These are phyloP conservation scores for Cecidostiba fungosa DNA, from an alignment of 2,888 invertebrate genomes.

Conservation along the genomic window DNA sequence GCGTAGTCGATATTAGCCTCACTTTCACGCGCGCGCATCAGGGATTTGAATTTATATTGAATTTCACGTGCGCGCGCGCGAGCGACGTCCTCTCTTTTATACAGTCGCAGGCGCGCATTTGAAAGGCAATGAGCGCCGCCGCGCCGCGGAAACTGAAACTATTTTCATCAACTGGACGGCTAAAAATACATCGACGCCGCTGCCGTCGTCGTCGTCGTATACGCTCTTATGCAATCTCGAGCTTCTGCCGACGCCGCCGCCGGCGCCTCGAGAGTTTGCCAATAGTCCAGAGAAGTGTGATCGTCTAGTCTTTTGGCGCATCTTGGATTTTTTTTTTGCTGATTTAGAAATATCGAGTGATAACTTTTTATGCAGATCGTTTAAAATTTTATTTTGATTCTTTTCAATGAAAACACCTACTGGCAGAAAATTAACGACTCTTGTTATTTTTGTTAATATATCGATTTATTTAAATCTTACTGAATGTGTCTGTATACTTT, in stretches of 20 bases:
- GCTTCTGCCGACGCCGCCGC: neutral
- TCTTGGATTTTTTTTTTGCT: neutral
- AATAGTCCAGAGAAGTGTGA: slow-evolving; percentile 27
- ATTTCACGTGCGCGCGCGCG: slow-evolving; percentile 32
- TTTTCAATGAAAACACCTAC: too few relatives aligned
- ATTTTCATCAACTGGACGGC: slow-evolving; percentile 58
- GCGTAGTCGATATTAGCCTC: neutral
- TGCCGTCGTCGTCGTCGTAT: neutral
- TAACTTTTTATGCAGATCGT: neutral
- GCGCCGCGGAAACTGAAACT: slow-evolving; percentile 55
- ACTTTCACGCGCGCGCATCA: neutral
- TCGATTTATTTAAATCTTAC: too few relatives aligned
- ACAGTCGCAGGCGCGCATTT: slow-evolving; percentile 43
- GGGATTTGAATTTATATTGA: slow-evolving; percentile 61
- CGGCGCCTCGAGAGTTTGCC: slow-evolving; percentile 32
- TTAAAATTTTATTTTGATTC: too few relatives aligned
- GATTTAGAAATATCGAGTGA: neutral
- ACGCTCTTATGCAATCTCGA: slow-evolving; percentile 52
- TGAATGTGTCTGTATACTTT: too few relatives aligned
- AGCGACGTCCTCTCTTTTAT: slow-evolving; percentile 33
- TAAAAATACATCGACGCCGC: slow-evolving; percentile 53
- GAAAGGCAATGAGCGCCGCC: slow-evolving; percentile 57
- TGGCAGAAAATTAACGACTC: too few relatives aligned
- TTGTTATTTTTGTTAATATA: too few relatives aligned
- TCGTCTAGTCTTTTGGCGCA: neutral